These are phyloP conservation scores for Buphagus erythrorhynchus DNA, from an alignment of 2,797 vertebrate species.

Conservation along the genomic window DNA sequence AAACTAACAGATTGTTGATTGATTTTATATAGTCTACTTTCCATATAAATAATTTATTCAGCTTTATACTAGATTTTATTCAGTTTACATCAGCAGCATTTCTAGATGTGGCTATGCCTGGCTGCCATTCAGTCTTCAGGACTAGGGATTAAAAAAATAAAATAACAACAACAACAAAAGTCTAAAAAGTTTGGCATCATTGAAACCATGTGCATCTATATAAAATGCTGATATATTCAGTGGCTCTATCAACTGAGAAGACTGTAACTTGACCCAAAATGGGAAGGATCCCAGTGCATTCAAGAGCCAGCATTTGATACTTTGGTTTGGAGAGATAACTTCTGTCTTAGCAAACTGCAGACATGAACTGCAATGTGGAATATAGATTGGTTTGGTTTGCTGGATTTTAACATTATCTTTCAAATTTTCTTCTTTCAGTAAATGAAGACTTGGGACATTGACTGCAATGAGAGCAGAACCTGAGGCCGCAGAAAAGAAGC, in stretches of 20 bases:
- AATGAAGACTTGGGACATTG: background rate
- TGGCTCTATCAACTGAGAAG: constrained; percentile 61
- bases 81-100: constrained; percentile 69
- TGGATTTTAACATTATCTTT: background rate
- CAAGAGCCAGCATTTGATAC: constrained; percentile 3
- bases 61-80: constrained; percentile 60
- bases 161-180: background rate
- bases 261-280: constrained; percentile 51
- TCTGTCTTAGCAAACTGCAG: constrained; percentile 27
- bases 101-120: constrained; percentile 72
- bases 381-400: constrained; percentile 1
- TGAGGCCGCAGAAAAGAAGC: background rate
- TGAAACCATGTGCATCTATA: constrained; percentile 74
- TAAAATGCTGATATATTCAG: constrained; percentile 59
- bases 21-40: constrained; percentile 56
- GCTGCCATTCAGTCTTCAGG: constrained; percentile 79
- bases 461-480: background rate
- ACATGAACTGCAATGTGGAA: background rate
- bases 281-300: constrained; percentile 7
- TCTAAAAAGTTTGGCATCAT: constrained; percentile 70
- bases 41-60: constrained; percentile 39
- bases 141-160: background rate
- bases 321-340: constrained; percentile 58
- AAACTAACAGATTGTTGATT: constrained; percentile 33
- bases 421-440: background rate